Evolutionary conservation across 1,140 invertebrate species (phyloP).

Genomic region (Mesaphorura yosii): DNA sequence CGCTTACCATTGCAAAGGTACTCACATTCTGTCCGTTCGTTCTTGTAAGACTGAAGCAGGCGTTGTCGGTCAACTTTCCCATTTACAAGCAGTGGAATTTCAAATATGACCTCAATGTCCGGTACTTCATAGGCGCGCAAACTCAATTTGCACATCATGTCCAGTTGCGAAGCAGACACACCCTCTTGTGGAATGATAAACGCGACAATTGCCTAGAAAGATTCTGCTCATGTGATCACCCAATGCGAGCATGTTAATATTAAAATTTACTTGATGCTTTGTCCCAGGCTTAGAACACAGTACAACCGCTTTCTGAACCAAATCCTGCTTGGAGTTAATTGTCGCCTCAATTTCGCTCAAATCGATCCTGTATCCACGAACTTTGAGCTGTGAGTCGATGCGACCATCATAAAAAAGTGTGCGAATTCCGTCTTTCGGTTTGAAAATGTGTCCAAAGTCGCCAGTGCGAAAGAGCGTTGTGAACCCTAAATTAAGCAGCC

Average conservation of each 20-base stretch:
- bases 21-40: constrained; percentile 34
- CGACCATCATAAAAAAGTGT: constrained; percentile 60
- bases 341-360: constrained; percentile 63
- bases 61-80: constrained; percentile 72
- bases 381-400: constrained; percentile 74
- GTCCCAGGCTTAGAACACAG: constrained; percentile 65
- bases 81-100: constrained; percentile 64
- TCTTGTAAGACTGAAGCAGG: constrained; percentile 54
- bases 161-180: constrained; percentile 49
- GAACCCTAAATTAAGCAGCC: constrained; percentile 19
- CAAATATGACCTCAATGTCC: constrained; percentile 43
- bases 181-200: constrained; percentile 50
- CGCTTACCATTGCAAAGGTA: too few relatives aligned
- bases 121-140: constrained; percentile 23
- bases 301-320: constrained; percentile 54
- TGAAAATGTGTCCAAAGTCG: constrained; percentile 64
- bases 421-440: constrained; percentile 37
- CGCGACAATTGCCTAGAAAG: constrained; percentile 52
- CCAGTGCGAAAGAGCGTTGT: constrained; percentile 59
- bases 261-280: constrained; percentile 45
- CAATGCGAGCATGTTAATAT: background rate
- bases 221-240: background rate
- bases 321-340: constrained; percentile 44
- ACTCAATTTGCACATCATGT: constrained; percentile 46
- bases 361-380: constrained; percentile 71